These are phyloP conservation scores for Epinephelus cyanopodus DNA, from an alignment of 2,113 vertebrate species.

Conservation along the genomic window DNA sequence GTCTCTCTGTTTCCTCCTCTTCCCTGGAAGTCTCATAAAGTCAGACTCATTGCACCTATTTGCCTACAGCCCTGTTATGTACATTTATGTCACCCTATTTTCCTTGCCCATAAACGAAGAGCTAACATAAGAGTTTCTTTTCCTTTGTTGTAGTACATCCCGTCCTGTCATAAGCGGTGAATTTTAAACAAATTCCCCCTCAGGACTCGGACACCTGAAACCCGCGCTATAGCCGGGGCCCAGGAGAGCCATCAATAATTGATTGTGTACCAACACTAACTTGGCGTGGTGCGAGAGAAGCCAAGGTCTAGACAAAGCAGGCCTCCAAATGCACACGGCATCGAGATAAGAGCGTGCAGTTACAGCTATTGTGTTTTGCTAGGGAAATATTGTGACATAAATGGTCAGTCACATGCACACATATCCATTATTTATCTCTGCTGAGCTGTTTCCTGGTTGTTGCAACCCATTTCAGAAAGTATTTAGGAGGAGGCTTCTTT, in stretches of 20 bases:
- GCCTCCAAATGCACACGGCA: neutral
- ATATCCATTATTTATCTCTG: neutral
- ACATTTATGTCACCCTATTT: neutral
- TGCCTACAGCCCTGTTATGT: neutral
- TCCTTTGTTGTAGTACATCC: neutral
- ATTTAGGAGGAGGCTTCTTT: neutral
- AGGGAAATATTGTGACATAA: neutral
- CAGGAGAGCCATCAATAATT: conserved; percentile 80
- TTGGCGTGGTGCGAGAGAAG: conserved; percentile 38
- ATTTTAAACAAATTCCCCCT: conserved; percentile 69
- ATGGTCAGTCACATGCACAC: neutral
- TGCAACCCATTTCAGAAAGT: neutral
- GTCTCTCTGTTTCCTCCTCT: conserved; percentile 13
- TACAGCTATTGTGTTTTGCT: conserved; percentile 32
- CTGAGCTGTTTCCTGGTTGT: neutral
- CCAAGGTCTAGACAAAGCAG: conserved; percentile 49
- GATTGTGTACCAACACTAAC: conserved; percentile 71
- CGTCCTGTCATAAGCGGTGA: conserved; percentile 51
- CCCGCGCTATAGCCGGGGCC: conserved; percentile 67
- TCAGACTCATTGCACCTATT: neutral
- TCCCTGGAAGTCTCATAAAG: neutral
- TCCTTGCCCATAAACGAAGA: neutral
- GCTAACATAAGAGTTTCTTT: neutral
- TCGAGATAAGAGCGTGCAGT: conserved; percentile 36
- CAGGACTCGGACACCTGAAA: conserved; percentile 82